phyloP scores from a whole-genome alignment of 64 coral and sea anemone species.

The Montipora efflorescens region DNA sequence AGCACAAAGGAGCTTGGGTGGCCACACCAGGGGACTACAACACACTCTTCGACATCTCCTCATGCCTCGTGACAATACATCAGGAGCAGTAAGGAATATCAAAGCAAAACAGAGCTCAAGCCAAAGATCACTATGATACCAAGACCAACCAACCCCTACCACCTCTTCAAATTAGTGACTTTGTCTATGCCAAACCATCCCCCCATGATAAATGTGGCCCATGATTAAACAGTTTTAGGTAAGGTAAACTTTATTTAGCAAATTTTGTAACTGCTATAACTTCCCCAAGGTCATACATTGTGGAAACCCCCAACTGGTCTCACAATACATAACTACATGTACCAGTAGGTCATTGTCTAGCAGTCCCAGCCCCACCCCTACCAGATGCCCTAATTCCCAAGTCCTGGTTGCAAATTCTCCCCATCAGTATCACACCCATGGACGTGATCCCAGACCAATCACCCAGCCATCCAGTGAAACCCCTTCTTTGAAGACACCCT shows the following conservation, averaged over 20 bases:
- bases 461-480: too few relatives aligned
- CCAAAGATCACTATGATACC: constrained; percentile 34
- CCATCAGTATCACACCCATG: not conserved
- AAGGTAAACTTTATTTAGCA: too few relatives aligned
- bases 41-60: too few relatives aligned
- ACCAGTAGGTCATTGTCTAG: not conserved
- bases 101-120: not conserved
- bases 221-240: too few relatives aligned
- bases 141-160: constrained; percentile 7
- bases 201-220: constrained; percentile 47
- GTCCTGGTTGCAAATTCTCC: constrained; percentile 7
- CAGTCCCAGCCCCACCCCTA: constrained; percentile 29
- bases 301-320: too few relatives aligned
- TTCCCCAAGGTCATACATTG: too few relatives aligned
- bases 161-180: constrained; percentile 34
- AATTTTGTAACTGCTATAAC: too few relatives aligned
- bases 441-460: too few relatives aligned
- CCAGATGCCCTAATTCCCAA: constrained; percentile 38
- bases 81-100: not conserved
- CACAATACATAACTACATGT: too few relatives aligned
- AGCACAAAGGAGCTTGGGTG: too few relatives aligned
- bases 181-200: constrained; percentile 31
- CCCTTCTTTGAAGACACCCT: too few relatives aligned
- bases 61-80: constrained; percentile 9
- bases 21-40: too few relatives aligned